These are phyloP conservation scores for Drosophila borborema DNA, from an alignment of 2,888 invertebrate genomes.

Conservation along the genomic window DNA sequence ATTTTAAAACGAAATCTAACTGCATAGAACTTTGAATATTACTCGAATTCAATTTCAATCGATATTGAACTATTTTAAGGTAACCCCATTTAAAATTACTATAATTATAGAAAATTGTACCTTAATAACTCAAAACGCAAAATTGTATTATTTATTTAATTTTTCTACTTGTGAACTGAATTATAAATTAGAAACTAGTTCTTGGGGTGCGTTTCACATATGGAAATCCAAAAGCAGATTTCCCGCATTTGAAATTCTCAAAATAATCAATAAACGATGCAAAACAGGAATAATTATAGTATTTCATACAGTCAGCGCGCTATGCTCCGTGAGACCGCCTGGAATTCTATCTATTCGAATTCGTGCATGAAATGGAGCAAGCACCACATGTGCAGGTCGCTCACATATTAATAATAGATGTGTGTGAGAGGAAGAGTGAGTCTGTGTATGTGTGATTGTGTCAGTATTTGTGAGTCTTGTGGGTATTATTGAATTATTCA, in stretches of 20 bases:
- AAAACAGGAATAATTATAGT: slow-evolving; percentile 1
- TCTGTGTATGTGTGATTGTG: not conserved
- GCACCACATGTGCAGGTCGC: slow-evolving; percentile 4
- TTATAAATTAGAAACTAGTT: not conserved
- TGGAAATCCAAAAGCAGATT: not conserved
- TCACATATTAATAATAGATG: slow-evolving; percentile 4
- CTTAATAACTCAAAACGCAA: too few relatives aligned
- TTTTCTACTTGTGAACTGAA: not conserved
- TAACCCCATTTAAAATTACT: too few relatives aligned
- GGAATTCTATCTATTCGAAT: slow-evolving; percentile 27
- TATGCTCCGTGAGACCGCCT: slow-evolving; percentile 13
- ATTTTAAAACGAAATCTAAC: too few relatives aligned
- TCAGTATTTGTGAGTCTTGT: not conserved
- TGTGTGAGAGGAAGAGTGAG: not conserved
- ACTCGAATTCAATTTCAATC: too few relatives aligned
- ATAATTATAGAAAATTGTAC: too few relatives aligned
- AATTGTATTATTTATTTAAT: too few relatives aligned
- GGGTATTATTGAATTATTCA: slow-evolving; percentile 39
- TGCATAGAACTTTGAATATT: too few relatives aligned
- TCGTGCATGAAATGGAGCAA: slow-evolving; percentile 28
- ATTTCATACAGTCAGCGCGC: slow-evolving; percentile 7
- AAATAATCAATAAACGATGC: not conserved
- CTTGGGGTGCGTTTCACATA: not conserved
- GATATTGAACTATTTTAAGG: not conserved
- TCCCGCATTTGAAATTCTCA: not conserved